phyloP scores from a whole-genome alignment of 2,113 vertebrate species.

The Heptranchias perlo region DNA sequence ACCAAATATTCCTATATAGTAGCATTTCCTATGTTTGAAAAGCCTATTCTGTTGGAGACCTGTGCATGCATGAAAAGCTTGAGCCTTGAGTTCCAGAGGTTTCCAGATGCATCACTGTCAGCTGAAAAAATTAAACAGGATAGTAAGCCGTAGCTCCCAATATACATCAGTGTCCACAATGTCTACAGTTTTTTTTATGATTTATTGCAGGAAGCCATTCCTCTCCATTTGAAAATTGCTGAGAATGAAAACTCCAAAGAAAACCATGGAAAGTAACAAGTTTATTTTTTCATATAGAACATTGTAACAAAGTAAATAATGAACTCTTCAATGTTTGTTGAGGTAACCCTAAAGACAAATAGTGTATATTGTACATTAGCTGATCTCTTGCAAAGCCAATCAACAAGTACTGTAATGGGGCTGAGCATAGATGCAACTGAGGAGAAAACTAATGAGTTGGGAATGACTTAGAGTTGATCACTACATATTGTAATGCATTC shows the following conservation, averaged over 20 bases:
- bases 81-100: background rate
- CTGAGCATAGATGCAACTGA: background rate
- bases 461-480: background rate
- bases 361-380: background rate
- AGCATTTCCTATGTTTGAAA: background rate
- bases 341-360: background rate
- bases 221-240: background rate
- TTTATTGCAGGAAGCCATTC: background rate
- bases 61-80: background rate
- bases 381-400: background rate
- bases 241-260: background rate
- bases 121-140: background rate
- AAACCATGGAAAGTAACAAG: background rate
- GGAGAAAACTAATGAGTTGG: background rate
- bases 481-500: background rate
- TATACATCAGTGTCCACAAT: background rate
- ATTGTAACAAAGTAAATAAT: background rate
- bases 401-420: background rate
- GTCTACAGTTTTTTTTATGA: background rate
- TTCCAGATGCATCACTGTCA: background rate
- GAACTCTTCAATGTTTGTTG: background rate
- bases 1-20: background rate
- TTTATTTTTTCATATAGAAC: background rate
- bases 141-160: background rate
- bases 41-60: background rate